Base-by-base conservation (phyloP, 2,797 vertebrate species). In the Rhadinocentrus ornatus region DNA sequence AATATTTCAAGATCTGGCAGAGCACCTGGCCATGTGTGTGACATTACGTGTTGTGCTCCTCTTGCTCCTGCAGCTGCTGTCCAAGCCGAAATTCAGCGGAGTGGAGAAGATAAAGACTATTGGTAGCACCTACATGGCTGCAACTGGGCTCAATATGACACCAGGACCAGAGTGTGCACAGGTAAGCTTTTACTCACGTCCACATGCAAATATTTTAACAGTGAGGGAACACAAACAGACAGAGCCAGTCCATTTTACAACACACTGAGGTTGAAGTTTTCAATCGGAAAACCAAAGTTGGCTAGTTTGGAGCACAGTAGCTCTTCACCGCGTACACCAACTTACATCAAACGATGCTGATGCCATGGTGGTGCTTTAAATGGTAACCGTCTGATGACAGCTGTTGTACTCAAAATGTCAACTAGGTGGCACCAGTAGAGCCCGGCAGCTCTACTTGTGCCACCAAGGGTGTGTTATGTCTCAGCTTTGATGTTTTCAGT, bases 51-150 rank as follows among this genome's bases (percentile, higher is more conserved):
- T 32, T 59, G 41, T 55, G 0, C 53, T 50, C n/a, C 34, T 59
- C 31, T 5, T 71, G 29, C 44, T 4, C 85, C 82, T 75, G 50
- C 92, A 99, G 97, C 89, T 99, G 80, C 83, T 99, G 77, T 99
- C 97, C 65, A 99, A 98, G 86, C 97, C 97, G 0, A 99, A 98
- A 83, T 99, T 99, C 93, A 99, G 97, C 27, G 96, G 97, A 0
- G 97, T 99, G 82, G 97, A 99, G 90, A 99, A 99, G 89, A 99
- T 99, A 88, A 99, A 99, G 92, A 99, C 97, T 76, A 99, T 99
- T 16, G 97, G 97, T 20, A 99, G 97, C 91, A 99, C 97, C 18
- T 99, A 99, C 81, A 99, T 99, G 97, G 97, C 97, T 62, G 97
- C 97, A 5, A 99, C 97, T 1, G 97, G 97, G 72, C 80, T 99